phyloP scores from a whole-genome alignment of 1,140 invertebrate genomes.

The Xylocopa sonorina region DNA sequence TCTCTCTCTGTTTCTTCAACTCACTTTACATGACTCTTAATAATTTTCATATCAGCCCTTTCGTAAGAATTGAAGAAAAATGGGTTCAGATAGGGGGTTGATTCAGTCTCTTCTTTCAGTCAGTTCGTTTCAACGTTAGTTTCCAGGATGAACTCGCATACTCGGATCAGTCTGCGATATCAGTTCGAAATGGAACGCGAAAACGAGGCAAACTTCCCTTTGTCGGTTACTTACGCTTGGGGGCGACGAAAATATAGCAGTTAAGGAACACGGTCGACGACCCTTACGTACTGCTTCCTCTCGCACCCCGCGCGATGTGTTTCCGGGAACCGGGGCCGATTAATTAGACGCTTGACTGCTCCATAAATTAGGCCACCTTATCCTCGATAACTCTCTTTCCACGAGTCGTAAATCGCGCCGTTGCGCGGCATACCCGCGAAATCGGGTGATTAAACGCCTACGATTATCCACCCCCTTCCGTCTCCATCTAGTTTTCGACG shows the following conservation, averaged over 20 bases:
- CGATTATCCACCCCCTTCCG: neutral
- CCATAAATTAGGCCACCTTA: slow-evolving; percentile 37
- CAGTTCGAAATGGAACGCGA: slow-evolving; percentile 15
- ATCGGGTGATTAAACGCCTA: neutral
- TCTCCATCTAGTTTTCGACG: too few species aligned
- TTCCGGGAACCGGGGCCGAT: slow-evolving; percentile 55
- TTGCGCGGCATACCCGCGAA: neutral
- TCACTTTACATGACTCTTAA: too few species aligned
- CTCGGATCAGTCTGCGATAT: slow-evolving; percentile 13
- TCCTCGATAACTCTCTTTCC: slow-evolving; percentile 19
- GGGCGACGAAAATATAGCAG: slow-evolving; percentile 66
- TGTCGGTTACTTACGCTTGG: slow-evolving; percentile 40
- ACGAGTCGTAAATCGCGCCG: neutral
- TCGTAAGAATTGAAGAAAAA: too few species aligned
- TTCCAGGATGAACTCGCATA: neutral
- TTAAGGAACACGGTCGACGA: slow-evolving; percentile 67
- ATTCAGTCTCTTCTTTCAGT: too few species aligned
- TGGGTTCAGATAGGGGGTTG: too few species aligned
- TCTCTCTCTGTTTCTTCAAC: too few species aligned
- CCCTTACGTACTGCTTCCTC: slow-evolving; percentile 44
- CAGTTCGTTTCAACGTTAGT: neutral
- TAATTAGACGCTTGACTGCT: slow-evolving; percentile 44
- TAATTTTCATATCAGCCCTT: too few species aligned
- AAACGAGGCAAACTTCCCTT: slow-evolving; percentile 18
- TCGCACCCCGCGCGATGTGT: slow-evolving; percentile 47